Conservation (phyloP, 2,113 vertebrate species). For the Gila orcuttii region DNA sequence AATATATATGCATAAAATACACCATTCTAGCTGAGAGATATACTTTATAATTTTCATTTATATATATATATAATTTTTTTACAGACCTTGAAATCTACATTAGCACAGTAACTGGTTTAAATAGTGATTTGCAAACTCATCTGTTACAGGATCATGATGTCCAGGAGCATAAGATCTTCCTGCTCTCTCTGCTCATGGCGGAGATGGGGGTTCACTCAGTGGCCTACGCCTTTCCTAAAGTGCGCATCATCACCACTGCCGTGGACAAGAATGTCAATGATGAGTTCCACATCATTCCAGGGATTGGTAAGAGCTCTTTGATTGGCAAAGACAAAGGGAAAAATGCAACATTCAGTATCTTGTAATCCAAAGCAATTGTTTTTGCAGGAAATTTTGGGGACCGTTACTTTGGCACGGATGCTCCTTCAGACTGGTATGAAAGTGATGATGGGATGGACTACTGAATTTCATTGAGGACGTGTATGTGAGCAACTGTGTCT, state of each 20-base stretch:
- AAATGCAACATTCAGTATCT: neutral
- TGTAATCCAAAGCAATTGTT: neutral
- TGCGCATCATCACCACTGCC: conserved; percentile 88
- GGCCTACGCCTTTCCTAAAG: conserved; percentile 88
- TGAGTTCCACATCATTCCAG: conserved; percentile 90
- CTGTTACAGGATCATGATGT: conserved; percentile 85
- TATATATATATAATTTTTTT: too few relatives aligned
- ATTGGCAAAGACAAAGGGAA: neutral
- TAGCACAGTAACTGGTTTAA: neutral
- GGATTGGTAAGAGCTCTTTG: conserved; percentile 80
- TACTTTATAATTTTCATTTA: too few relatives aligned
- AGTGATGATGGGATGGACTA: conserved; percentile 81
- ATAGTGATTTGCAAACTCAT: neutral
- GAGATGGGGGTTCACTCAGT: conserved; percentile 92
- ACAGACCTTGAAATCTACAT: neutral
- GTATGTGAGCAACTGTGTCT: neutral
- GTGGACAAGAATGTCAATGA: conserved; percentile 90
- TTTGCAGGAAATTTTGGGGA: conserved; percentile 88
- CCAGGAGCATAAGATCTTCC: conserved; percentile 89
- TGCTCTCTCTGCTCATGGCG: conserved; percentile 87
- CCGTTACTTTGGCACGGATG: conserved; percentile 88
- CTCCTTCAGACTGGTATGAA: conserved; percentile 80
- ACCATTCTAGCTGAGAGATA: too few relatives aligned
- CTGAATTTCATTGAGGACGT: conserved; percentile 62
- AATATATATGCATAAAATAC: too few relatives aligned